Percentiles rank a stretch among this genome's conserved stretches.
These are phyloP conservation scores for Campoplex nolae DNA, from an alignment of 2,888 invertebrate species.

Conservation along the genomic window DNA sequence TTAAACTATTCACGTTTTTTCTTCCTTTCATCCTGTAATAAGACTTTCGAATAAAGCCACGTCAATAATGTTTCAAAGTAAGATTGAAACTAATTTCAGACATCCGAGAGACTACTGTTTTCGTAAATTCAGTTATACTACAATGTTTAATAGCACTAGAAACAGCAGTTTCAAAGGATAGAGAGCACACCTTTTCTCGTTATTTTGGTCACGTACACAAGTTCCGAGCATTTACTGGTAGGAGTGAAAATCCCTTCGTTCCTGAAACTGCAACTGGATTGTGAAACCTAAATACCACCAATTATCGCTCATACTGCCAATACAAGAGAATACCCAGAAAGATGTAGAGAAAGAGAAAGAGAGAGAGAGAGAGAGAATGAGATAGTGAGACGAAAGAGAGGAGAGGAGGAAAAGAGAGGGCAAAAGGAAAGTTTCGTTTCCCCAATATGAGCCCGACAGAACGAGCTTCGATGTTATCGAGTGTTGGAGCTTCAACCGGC, in stretches of 20 bases:
- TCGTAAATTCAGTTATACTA: not conserved
- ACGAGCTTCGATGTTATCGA: slow-evolving; percentile 51
- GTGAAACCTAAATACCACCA: slow-evolving; percentile 74
- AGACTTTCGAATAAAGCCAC: not conserved
- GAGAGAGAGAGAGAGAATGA: slow-evolving; percentile 9
- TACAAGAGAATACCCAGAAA: slow-evolving; percentile 48
- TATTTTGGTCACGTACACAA: slow-evolving; percentile 72
- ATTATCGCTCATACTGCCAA: slow-evolving; percentile 69
- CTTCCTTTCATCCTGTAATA: not conserved
- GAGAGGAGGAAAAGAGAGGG: not conserved
- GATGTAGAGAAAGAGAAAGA: slow-evolving; percentile 7
- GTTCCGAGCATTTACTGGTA: slow-evolving; percentile 56
- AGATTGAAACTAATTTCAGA: not conserved
- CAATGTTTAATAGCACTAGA: not conserved
- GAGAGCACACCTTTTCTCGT: slow-evolving; percentile 63
- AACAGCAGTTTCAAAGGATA: slow-evolving; percentile 27
- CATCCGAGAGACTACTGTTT: not conserved
- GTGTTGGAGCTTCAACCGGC: slow-evolving; percentile 28
- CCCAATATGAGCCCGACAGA: slow-evolving; percentile 37
- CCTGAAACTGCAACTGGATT: slow-evolving; percentile 71
- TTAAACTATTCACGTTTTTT: not conserved
- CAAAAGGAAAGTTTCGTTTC: slow-evolving; percentile 54
- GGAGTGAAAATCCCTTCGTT: slow-evolving; percentile 40
- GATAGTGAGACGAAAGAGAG: slow-evolving; percentile 33
- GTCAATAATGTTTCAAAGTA: not conserved